Evolutionary conservation across 2,888 invertebrate species (phyloP), one percentile per base, ranked within the genome.

Genomic region (Heliconius erato): DNA sequence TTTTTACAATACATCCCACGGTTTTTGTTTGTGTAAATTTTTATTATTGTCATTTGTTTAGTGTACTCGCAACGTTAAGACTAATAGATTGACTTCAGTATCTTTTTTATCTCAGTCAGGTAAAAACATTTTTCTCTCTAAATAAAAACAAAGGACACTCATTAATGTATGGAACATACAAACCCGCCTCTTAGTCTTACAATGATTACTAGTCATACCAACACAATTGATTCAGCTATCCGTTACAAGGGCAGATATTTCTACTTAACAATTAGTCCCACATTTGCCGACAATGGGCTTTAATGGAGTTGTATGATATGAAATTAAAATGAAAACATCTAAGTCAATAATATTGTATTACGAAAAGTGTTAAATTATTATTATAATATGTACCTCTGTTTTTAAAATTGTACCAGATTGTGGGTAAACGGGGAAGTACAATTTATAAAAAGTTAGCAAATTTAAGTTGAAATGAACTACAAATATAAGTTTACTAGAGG

Each of bases 161-260:
- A 35, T 77, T 49, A 81, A 35, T 26, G 68, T 65, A 81, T 78
- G 78, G 69, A 59, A 35, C 63, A 77, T 78, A 74, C 35, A 26
- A 79, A 49, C 83, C 16, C 19, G 74, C 12, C 11, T 40, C 68
- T 7, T 32, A 49, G 72, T 54, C 79, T 54, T 81, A 80, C 79
- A 78, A 81, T 80, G 65, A 74, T 79, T 82, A 54, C 78, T 44
- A 80, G 67, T 63, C 63, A 54, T 71, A 16, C 79, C 63, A 78
- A 82, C 79, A 85, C 84, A 85, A 85, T 85, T 85, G 82, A 84
- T 82, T 79, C 72, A 71, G 82, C 80, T 82, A 84, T 85, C 79
- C 82, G 85, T 84, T 85, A 85, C 85, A 85, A 85, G 85, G 85
- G 85, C 85, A 74, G 54, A 84, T 85, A 83, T 83, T 83, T 82